These are phyloP conservation scores for Eretmochelys imbricata DNA, from an alignment of 2,113 vertebrate species.

Conservation along the genomic window DNA sequence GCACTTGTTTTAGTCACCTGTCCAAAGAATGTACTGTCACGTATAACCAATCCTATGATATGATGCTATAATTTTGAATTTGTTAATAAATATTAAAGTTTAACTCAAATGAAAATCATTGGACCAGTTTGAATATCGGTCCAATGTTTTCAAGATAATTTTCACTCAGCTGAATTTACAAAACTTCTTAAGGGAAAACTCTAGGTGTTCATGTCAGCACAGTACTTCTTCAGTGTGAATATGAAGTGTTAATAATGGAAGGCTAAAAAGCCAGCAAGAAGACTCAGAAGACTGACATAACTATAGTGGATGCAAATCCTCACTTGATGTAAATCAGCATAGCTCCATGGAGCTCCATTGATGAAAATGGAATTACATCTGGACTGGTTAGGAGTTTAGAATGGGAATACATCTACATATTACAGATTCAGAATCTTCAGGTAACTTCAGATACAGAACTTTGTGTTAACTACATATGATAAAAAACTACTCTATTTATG, in stretches of 20 bases:
- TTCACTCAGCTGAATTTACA: background rate
- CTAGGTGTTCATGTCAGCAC: background rate
- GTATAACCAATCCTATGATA: background rate
- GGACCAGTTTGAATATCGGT: background rate
- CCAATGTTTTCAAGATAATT: background rate
- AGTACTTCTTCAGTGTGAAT: background rate
- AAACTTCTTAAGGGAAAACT: background rate
- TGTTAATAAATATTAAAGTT: too few species aligned
- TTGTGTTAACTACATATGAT: background rate
- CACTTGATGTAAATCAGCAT: background rate
- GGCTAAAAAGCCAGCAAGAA: background rate
- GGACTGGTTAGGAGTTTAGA: background rate
- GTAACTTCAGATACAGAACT: background rate
- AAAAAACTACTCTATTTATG: accelerated
- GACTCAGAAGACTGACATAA: background rate
- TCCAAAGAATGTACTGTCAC: background rate
- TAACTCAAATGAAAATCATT: background rate
- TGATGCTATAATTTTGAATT: background rate
- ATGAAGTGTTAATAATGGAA: background rate
- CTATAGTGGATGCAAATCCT: background rate
- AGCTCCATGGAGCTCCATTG: background rate
- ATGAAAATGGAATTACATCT: background rate
- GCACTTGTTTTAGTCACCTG: background rate
- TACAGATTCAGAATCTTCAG: background rate
- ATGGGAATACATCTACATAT: background rate